Evolutionary conservation across 2,113 vertebrate genomes (phyloP).

Genomic region (Spizaetus ornatus): DNA sequence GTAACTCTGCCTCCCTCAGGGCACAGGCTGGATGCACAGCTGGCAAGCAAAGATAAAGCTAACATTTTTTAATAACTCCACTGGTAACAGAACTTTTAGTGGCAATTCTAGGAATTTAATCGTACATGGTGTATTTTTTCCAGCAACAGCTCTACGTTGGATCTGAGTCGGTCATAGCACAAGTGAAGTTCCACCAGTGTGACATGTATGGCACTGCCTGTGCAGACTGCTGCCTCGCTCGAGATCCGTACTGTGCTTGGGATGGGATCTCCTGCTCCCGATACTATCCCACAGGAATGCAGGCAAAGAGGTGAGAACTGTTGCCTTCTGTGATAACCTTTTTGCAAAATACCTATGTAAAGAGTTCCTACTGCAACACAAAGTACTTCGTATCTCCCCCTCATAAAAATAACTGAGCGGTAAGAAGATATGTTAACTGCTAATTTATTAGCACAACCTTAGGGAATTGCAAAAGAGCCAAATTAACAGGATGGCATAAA

Average conservation of each 20-base stretch:
- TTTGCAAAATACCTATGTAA: background rate
- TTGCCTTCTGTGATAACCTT: accelerated
- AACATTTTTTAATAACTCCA: background rate
- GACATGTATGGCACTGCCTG: slow-evolving; percentile 93
- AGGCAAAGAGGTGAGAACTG: slow-evolving; percentile 84
- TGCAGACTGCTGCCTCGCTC: slow-evolving; percentile 92
- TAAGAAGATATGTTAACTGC: background rate
- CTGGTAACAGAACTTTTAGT: background rate
- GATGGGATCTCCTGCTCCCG: slow-evolving; percentile 92
- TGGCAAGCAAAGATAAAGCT: accelerated
- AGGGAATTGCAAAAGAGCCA: background rate
- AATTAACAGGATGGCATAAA: background rate
- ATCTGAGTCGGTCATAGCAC: slow-evolving; percentile 82
- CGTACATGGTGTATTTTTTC: background rate
- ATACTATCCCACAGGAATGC: slow-evolving; percentile 83
- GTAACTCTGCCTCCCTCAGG: slow-evolving; percentile 49
- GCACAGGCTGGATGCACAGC: background rate
- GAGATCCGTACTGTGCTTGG: slow-evolving; percentile 98
- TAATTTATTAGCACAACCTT: background rate
- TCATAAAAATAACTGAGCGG: background rate
- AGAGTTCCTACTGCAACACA: background rate
- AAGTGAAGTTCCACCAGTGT: slow-evolving; percentile 91
- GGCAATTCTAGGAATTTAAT: background rate
- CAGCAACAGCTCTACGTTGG: slow-evolving; percentile 95
- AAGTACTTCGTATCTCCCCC: accelerated